Conservation (phyloP, 2,888 invertebrate genomes). For the Herminia tarsipennalis region DNA sequence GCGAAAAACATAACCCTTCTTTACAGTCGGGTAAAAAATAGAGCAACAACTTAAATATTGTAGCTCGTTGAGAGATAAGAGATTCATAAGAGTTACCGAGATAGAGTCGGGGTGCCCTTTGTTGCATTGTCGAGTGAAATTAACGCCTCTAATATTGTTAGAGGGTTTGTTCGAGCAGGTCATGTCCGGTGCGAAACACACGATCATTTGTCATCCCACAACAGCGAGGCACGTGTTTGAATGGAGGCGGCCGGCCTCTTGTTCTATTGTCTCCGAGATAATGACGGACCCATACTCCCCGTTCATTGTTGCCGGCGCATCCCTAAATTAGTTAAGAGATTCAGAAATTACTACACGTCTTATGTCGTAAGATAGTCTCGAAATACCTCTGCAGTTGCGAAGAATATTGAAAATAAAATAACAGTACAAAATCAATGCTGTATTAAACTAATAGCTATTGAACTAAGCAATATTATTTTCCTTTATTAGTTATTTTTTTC, state of each 20-base stretch:
- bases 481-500: too few species aligned
- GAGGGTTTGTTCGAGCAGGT: slow-evolving; percentile 53
- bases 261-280: slow-evolving; percentile 59
- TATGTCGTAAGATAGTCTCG: too few species aligned
- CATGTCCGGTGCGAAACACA: slow-evolving; percentile 57
- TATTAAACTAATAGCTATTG: too few species aligned
- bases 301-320: slow-evolving; percentile 43
- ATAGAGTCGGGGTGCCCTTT: neutral
- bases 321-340: neutral
- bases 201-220: slow-evolving; percentile 65
- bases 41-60: too few species aligned
- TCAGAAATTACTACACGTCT: neutral
- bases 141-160: slow-evolving; percentile 36
- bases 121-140: slow-evolving; percentile 17
- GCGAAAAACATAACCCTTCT: too few species aligned
- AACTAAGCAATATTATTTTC: too few species aligned
- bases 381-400: too few species aligned
- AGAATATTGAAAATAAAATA: too few species aligned
- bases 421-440: too few species aligned
- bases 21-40: too few species aligned
- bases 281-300: slow-evolving; percentile 45
- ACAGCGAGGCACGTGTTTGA: slow-evolving; percentile 51
- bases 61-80: neutral
- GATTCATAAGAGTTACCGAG: neutral
- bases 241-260: slow-evolving; percentile 52